Percentiles rank a stretch among this genome's conserved stretches.
Evolutionary conservation across 2,797 vertebrate species (phyloP).

Genomic region (Sarcoramphus papa): DNA sequence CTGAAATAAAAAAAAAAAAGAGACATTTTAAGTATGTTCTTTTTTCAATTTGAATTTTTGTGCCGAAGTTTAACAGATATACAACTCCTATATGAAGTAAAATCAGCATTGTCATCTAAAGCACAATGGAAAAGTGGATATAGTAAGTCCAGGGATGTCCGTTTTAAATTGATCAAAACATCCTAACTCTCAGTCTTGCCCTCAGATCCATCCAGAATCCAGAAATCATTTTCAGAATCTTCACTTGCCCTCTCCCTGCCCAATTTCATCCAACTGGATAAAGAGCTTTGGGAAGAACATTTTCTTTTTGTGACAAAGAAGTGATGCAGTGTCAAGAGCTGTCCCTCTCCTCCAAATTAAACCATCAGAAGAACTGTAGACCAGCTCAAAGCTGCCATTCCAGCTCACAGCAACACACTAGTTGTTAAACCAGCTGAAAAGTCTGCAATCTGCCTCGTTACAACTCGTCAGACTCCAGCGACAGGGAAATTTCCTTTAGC

Average conservation of each 20-base stretch:
- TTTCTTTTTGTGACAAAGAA: background rate
- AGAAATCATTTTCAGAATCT: background rate
- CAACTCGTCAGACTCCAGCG: background rate
- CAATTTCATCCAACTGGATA: background rate
- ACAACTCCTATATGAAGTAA: background rate
- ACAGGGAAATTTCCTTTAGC: background rate
- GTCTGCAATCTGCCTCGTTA: background rate
- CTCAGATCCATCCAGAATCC: background rate
- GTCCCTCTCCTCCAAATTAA: background rate
- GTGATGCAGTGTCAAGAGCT: background rate
- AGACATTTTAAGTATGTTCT: background rate
- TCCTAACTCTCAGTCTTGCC: background rate
- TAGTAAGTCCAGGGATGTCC: background rate
- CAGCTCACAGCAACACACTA: background rate
- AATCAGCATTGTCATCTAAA: background rate
- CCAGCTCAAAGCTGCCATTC: background rate
- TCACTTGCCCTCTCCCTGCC: background rate
- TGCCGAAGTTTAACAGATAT: background rate
- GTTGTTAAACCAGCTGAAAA: background rate
- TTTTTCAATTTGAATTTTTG: background rate
- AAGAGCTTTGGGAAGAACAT: background rate
- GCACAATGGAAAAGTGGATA: background rate
- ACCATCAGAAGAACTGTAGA: background rate
- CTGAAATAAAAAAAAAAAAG: slow-evolving; percentile 41
- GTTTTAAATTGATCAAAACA: background rate